These are phyloP conservation scores for Heterocephalus glaber DNA, from an alignment of 2,113 vertebrate species.

Conservation along the genomic window DNA sequence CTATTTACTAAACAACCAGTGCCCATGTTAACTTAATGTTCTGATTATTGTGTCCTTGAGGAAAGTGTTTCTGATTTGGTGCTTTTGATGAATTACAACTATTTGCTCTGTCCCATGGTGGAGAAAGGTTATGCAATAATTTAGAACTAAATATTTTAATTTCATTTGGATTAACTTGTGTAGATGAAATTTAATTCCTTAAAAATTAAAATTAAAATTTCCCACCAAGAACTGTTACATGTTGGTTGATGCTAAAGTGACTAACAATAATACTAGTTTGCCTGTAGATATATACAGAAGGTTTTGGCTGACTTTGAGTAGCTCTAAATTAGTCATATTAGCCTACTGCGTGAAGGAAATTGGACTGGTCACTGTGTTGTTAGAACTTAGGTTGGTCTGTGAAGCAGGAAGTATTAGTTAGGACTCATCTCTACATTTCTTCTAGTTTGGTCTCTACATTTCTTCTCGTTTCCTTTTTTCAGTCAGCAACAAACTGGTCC, in stretches of 20 bases:
- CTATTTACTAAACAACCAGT: not conserved
- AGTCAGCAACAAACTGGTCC: not conserved
- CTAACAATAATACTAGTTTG: not conserved
- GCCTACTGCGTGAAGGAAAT: not conserved
- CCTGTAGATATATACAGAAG: not conserved
- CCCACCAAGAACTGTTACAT: not conserved
- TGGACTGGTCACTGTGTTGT: not conserved
- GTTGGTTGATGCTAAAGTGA: not conserved
- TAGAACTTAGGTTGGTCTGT: not conserved
- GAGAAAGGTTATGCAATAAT: not conserved
- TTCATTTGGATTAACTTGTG: not conserved
- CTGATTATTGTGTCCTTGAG: constrained; percentile 17
- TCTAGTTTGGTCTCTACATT: not conserved
- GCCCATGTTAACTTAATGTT: not conserved
- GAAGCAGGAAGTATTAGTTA: not conserved
- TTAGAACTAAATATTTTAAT: constrained; percentile 44
- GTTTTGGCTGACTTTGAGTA: not conserved
- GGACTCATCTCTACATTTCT: not conserved
- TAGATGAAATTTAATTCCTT: constrained; percentile 26
- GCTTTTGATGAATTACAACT: not conserved
- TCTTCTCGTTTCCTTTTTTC: not conserved
- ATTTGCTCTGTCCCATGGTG: constrained; percentile 22
- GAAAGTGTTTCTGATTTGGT: constrained; percentile 28
- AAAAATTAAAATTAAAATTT: not conserved
- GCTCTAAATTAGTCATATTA: not conserved